A percentile compares a stretch with the other conserved stretches of the same genome.
These are phyloP conservation scores for Nipponacmea schrenckii DNA, from an alignment of 2,888 invertebrate species.

Conservation along the genomic window DNA sequence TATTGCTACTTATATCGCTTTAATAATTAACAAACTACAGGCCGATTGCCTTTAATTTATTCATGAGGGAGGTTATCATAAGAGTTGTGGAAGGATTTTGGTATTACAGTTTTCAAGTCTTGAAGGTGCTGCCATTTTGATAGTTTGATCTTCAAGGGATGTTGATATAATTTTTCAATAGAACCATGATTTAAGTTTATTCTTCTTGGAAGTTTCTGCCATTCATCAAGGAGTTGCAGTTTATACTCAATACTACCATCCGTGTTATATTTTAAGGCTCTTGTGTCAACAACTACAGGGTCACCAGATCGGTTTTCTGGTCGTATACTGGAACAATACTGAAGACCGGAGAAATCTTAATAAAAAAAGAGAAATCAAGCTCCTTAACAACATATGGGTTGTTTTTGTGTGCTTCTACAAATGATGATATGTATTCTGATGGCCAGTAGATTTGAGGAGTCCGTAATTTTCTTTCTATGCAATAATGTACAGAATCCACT, in stretches of 20 bases:
- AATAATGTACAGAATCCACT: conserved; percentile 26
- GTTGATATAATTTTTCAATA: neutral
- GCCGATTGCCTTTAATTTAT: no score
- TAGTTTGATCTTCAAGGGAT: neutral
- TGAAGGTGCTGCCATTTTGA: neutral
- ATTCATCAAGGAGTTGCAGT: no score
- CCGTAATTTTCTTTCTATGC: conserved; percentile 22
- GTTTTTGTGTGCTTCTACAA: conserved; percentile 2
- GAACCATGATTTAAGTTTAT: neutral
- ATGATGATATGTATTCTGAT: conserved; percentile 4
- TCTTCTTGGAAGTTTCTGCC: neutral
- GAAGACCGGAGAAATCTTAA: conserved; percentile 22
- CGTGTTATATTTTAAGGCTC: conserved; percentile 20
- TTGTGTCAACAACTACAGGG: conserved; percentile 25
- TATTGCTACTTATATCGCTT: no score
- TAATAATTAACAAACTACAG: no score
- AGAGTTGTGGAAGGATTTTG: neutral
- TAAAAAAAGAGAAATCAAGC: conserved; percentile 26
- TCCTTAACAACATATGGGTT: conserved; percentile 25
- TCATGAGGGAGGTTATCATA: no score
- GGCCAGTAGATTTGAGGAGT: conserved; percentile 19
- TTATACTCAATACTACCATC: conserved; percentile 6
- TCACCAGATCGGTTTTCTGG: conserved; percentile 22
- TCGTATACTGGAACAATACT: conserved; percentile 23
- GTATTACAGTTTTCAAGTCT: neutral